Percentiles rank a stretch among this genome's conserved stretches.
phyloP scores from a whole-genome alignment of 2,888 invertebrate species.

The Hesperia comma region DNA sequence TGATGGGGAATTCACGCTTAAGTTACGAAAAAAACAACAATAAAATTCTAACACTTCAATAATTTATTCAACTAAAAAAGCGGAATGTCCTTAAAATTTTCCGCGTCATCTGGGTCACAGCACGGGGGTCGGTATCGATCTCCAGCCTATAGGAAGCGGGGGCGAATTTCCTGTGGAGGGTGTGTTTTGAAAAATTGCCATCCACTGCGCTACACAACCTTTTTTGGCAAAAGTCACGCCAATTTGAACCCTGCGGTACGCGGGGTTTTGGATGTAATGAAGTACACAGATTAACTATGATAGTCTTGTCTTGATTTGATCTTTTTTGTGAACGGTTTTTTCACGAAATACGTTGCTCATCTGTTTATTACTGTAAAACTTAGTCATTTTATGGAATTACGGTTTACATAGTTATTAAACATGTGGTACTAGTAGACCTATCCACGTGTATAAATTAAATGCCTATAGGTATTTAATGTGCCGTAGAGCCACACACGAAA shows the following conservation, averaged over 20 bases:
- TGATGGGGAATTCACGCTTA: no score
- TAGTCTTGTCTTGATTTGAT: slow-evolving; percentile 15
- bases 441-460: no score
- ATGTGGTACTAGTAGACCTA: no score
- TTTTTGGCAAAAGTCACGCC: slow-evolving; percentile 45
- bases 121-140: slow-evolving; percentile 77
- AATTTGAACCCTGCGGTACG: slow-evolving; percentile 34
- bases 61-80: neutral
- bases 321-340: neutral
- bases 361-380: no score
- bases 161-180: slow-evolving; percentile 71
- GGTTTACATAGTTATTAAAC: no score
- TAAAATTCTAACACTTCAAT: neutral
- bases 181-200: slow-evolving; percentile 83
- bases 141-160: slow-evolving; percentile 75
- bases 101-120: slow-evolving; percentile 63
- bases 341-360: no score
- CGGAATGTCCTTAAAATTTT: slow-evolving; percentile 43
- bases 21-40: no score
- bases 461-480: no score
- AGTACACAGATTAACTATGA: slow-evolving; percentile 10
- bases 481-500: no score
- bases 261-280: neutral
- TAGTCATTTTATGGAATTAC: no score
- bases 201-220: slow-evolving; percentile 60